Evolutionary conservation across 2,113 vertebrate species (phyloP).

Genomic region (Ginglymostoma cirratum): DNA sequence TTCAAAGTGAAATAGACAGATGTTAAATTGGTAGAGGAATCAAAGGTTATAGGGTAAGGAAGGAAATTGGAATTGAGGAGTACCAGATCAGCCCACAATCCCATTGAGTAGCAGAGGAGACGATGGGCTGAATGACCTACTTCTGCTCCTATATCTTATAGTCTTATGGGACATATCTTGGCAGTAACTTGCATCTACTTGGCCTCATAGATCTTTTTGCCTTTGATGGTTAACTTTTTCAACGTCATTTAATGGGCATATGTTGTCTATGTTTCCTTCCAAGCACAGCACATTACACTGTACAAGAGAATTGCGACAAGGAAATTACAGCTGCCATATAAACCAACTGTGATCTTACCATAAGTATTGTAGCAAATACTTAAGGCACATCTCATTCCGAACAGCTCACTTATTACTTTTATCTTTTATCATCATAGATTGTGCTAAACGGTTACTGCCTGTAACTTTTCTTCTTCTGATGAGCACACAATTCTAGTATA

Average conservation of each 20-base stretch:
- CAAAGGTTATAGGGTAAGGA: no score
- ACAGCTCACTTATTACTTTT: background rate
- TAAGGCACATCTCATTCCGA: background rate
- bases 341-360: background rate
- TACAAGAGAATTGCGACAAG: background rate
- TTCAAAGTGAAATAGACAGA: no score
- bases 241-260: background rate
- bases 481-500: background rate
- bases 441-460: background rate
- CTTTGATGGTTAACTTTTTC: background rate
- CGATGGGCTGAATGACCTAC: no score
- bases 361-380: background rate
- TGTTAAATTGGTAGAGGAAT: no score
- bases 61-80: no score
- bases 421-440: background rate
- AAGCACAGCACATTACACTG: background rate
- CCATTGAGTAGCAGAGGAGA: no score
- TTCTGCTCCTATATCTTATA: no score
- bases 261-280: background rate
- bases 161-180: background rate
- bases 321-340: background rate
- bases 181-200: background rate
- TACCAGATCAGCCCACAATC: no score
- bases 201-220: background rate
- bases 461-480: background rate